A percentile compares a stretch with the other conserved stretches of the same genome.
Evolutionary conservation across 1,140 invertebrate genomes (phyloP).

Genomic region (Periplaneta americana): DNA sequence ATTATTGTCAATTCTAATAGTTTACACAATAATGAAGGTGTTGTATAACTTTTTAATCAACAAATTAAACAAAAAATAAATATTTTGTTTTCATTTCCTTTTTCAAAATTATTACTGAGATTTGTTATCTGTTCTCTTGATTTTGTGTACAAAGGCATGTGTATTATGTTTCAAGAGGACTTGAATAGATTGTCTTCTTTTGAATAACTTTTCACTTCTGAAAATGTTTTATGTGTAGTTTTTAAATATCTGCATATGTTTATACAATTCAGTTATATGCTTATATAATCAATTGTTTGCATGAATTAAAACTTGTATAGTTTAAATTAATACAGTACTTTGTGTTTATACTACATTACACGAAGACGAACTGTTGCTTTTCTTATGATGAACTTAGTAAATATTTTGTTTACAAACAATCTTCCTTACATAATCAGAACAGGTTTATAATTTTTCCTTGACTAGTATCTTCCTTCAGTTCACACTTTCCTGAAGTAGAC

Average conservation of each 20-base stretch:
- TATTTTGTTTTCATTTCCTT: background rate
- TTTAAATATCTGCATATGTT: background rate
- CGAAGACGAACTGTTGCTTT: too few species aligned
- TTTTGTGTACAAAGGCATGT: background rate
- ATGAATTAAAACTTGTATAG: too few species aligned
- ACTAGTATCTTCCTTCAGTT: too few species aligned
- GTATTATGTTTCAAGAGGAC: background rate
- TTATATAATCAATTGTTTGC: background rate
- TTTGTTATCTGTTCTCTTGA: background rate
- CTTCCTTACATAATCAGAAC: too few species aligned
- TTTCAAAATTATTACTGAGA: background rate
- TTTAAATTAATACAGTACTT: too few species aligned
- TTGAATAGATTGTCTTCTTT: background rate
- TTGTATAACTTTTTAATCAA: too few species aligned
- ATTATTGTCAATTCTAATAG: too few species aligned
- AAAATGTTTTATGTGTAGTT: background rate
- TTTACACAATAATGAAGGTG: too few species aligned
- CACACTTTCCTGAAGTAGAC: too few species aligned
- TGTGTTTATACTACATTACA: too few species aligned
- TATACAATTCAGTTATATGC: background rate
- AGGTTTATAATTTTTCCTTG: too few species aligned
- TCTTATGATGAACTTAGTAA: background rate
- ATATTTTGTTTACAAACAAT: too few species aligned
- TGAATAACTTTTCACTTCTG: background rate
- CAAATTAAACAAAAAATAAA: background rate